phyloP scores from a whole-genome alignment of 2,113 vertebrate genomes.

The Mellivora capensis region DNA sequence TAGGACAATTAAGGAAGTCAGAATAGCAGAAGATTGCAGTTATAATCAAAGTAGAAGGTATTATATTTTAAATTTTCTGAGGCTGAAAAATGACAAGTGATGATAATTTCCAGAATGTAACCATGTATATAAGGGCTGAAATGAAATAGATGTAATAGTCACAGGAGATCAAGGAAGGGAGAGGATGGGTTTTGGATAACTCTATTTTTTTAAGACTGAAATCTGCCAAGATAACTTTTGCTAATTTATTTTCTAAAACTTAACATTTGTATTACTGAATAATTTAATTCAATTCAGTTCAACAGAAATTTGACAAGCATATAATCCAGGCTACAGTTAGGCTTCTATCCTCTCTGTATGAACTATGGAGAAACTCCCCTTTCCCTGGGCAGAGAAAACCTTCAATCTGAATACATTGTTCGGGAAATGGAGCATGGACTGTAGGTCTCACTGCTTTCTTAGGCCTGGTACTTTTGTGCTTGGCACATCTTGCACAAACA shows the following conservation, averaged over 20 bases:
- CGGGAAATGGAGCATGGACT: background rate
- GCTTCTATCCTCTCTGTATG: background rate
- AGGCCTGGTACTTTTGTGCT: background rate
- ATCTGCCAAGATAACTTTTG: background rate
- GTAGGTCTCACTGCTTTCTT: background rate
- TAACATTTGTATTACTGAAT: background rate
- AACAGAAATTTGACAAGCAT: background rate
- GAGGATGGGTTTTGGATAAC: background rate
- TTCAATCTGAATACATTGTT: background rate
- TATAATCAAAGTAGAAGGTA: background rate
- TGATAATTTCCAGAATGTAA: background rate
- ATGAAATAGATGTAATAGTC: background rate
- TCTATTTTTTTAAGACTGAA: background rate
- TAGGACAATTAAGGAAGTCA: background rate
- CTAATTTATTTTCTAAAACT: background rate
- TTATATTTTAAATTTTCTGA: background rate
- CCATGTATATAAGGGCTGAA: background rate
- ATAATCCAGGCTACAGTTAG: background rate
- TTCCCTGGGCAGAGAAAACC: background rate
- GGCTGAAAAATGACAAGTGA: background rate
- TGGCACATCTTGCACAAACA: background rate
- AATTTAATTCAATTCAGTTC: background rate
- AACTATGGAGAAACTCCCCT: background rate
- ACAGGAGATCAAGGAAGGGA: background rate
- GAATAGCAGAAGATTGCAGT: background rate